Base-by-base conservation (phyloP, 1,140 invertebrate genomes). In the Neodiprion virginianus region DNA sequence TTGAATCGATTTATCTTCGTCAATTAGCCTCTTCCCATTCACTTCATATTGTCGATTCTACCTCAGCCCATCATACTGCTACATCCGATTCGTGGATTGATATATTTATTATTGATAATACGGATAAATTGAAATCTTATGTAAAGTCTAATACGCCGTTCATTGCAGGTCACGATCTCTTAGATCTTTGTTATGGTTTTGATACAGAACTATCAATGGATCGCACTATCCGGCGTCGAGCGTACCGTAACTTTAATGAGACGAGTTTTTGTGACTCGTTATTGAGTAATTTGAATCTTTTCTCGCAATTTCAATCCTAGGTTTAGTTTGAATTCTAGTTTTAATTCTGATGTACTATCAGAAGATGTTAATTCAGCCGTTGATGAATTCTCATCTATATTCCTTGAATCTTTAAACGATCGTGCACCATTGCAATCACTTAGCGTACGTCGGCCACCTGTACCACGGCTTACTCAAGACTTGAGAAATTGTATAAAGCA, bases 141-240 rank as follows among this genome's bases (percentile, higher is more conserved):
- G 28, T 10, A 23, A 68, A 68, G 67, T 21, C 67, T 68, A 9
- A 0, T 21, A 10, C 28, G 28, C 67, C 21, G 8, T 68, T 68
- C 21, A 68, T 68, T 68, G 67, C 10, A 10, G 67, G 67, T 9
- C 67, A 68, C 21, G 67, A 68, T 21, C 67, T 68, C 28, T 10
- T 68, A 9, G 8, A 68, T 17, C 21, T 68, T 10, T 10, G 17
- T 9, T 53, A 53, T 53, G 17, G 17, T 21, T 21, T 21, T 21
- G 17, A 21, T 21, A 21, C 17, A 21, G 17, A 21, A 21, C 0
- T 10, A 53, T 9, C 50, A 10, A 14, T 14, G 50, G 9, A 14
- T 53, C 50, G 9, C 50, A 14, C 50, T 9, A 53, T 10, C 8
- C 8, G 9, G 8, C 14, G 8, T 14, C 50, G 1, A 53, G 50